Evolutionary conservation across 2,888 invertebrate genomes (phyloP), one percentile per base, ranked within the genome.

Genomic region (Masnerella sp.): DNA sequence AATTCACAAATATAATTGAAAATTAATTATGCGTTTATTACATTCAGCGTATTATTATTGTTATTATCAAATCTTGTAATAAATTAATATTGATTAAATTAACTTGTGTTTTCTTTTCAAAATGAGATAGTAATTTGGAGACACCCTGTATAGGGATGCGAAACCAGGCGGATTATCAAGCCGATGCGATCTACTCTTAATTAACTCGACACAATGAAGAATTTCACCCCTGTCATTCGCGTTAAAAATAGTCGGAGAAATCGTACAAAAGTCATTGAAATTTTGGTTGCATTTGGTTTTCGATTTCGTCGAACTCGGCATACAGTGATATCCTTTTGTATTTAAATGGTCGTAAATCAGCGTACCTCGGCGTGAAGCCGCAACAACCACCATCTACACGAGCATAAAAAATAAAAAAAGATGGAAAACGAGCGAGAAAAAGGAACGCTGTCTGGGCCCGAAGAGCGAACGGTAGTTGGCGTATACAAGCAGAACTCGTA

Each of bases 331-430:
- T 59, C 59, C 62, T 64, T 67, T 69, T 67, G 59, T 69, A 54
- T 69, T 74, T 74, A 69, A 74, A 69, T 69, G 65, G 59, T 58
- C 74, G 54, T 74, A 74, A 74, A 74, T 74, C 74, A 69, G 52
- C 15, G 47, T 65, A 34, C 22, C 68, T 62, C 32, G 49, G 75
- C 64, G 58, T 34, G 38, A 71, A 59, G 52, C 52, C 18, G 38
- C 58, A 71, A 62, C 56, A 36, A 30, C 56, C 17, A 54, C 54
- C 61, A 43, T 22, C 54, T 25, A 64, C 58, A 64, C 34, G 45
- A 9, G n/a, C 17, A 12, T 5, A 71, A 58, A 51, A 43, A 64
- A 64, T 42, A 40, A 43, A 58, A 71, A 47, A 49, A 36, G 36
- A 59, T 30, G 15, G 38, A 20, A 30, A 51, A 51, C 34, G 58